Evolutionary conservation across 2,888 invertebrate species (phyloP), one percentile per base, ranked within the genome.

Genomic region (Eledone cirrhosa): DNA sequence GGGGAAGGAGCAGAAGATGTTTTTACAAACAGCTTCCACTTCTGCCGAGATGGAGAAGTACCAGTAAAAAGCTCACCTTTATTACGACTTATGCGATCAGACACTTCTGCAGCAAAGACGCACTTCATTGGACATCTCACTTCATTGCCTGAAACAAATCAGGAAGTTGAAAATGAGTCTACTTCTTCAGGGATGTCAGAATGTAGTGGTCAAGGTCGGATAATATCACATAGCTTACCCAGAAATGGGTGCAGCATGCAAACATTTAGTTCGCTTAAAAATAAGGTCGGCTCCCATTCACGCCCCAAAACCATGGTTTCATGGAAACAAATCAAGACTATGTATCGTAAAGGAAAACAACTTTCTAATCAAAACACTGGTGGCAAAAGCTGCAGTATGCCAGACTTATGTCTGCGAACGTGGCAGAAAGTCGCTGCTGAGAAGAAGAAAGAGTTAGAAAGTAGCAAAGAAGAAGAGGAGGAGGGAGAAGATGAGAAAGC

Each of bases 11-110:
- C 84, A 3, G 86, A 85, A 59, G 88, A 88, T 53, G 87, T 86
- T 59, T 86, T 86, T 74, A 85, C 87, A 11, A 86, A 86, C 80
- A 88, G 88, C 82, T 88, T 87, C 78, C 87, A 87, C 77, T 86
- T 87, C 79, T 86, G 86, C 81, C 84, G 84, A 76, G 29, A 76
- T 27, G 76, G 24, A 27, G 76, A 76, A 24, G 76, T 48, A 48
- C 47, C 76, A 48, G 41, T 48, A 13, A 76, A 48, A 29, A 47
- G 48, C 11, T 47, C 76, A 19, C 41, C 76, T n/a, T 41, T 48
- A 22, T 1, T 76, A 19, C n/a, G 76, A 19, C 47, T 76, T 11
- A n/a, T 76, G 24, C 48, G 48, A n/a, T 24, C 76, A 48, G 48
- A 76, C 19, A 31, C 31, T 16, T 29, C 24, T n/a, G 8, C 48